phyloP scores from a whole-genome alignment of 2,797 vertebrate genomes.

The Myotis daubentonii region DNA sequence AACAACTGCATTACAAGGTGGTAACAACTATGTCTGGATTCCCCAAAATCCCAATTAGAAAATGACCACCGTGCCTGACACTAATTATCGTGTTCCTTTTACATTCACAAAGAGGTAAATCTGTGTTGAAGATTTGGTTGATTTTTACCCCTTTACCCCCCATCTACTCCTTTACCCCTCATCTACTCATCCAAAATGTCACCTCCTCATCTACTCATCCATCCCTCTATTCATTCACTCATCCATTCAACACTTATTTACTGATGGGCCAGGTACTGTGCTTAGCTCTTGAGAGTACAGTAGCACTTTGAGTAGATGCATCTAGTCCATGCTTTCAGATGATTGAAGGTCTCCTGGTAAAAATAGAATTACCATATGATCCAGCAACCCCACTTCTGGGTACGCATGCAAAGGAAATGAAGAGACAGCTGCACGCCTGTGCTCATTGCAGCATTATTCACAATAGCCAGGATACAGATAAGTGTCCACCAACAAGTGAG shows the following conservation, averaged over 20 bases:
- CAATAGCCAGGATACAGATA: not conserved
- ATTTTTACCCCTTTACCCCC: no score
- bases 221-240: not conserved
- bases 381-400: not conserved
- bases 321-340: not conserved
- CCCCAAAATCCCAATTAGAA: constrained; percentile 17
- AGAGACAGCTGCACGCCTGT: not conserved
- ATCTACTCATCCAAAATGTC: no score
- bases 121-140: no score
- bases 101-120: not conserved
- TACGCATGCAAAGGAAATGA: not conserved
- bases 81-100: not conserved
- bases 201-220: not conserved
- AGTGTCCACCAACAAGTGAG: not conserved
- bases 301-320: not conserved
- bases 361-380: not conserved
- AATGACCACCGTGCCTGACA: not conserved
- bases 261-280: not conserved
- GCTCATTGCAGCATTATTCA: not conserved
- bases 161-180: no score
- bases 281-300: not conserved
- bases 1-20: not conserved
- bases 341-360: not conserved
- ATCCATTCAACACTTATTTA: not conserved
- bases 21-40: not conserved